Base-by-base conservation (phyloP, 2,113 vertebrate genomes). In the Dolichotis patagonum region DNA sequence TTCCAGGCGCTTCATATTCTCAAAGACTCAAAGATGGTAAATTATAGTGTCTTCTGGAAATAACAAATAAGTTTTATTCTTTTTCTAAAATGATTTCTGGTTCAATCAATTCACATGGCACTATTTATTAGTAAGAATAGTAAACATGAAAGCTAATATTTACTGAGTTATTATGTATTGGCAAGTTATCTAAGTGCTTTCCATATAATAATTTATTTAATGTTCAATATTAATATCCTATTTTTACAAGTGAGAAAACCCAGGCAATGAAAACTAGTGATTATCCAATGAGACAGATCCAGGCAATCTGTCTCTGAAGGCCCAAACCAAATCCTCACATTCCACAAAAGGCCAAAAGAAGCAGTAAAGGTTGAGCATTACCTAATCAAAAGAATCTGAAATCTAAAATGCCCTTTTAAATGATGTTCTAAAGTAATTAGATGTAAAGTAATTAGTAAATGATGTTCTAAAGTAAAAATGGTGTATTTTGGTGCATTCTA, bases 31-130 rank as follows among this genome's bases (percentile, higher is more conserved):
- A 80, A 90, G 49, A 65, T 88, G 7, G 73, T 90, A 95, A 92
- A 90, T 46, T 73, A 54, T 90, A 84, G 24, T 92, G 85, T 32
- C 52, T 88, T 7, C 83, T 43, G 71, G n/a, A 92, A 35, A 86
- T 78, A 91, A 96, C 32, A 91, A 89, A 83, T n/a, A 80, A 19
- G 88, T 90, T 82, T 90, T 91, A 35, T 71, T 84, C 84, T 89
- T 73, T 77, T 85, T 86, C 60, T 78, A 87, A 5, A 92, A 49
- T 62, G 69, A 92, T 58, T 96, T 97, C 22, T 90, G 16, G 20
- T 94, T 85, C 71, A 95, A 85, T 95, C 41, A 95, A 87, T 11
- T 96, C 41, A 92, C 17, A 60, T 60, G 32, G 46, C 26, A 85
- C 20, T 49, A 95, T 56, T 78, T 91, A 63, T 54, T 56, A 93